A percentile compares a stretch with the other conserved stretches of the same genome.
Conservation (phyloP, 2,113 vertebrate genomes). For the Leptobrachium leishanense region DNA sequence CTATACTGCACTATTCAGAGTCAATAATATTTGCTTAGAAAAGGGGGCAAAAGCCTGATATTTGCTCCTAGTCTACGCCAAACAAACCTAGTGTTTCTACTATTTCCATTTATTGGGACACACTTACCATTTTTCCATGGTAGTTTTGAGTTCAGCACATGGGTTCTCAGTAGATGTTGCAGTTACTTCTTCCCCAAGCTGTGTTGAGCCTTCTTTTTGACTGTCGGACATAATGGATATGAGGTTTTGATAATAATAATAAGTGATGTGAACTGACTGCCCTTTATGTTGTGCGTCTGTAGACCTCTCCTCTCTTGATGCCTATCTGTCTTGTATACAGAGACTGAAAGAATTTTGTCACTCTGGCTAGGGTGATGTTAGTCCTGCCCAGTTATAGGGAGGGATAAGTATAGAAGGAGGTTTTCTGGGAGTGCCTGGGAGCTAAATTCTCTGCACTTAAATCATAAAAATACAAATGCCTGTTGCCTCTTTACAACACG, state of each 20-base stretch:
- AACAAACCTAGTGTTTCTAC: not conserved
- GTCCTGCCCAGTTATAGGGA: constrained; percentile 31
- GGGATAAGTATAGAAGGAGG: constrained; percentile 16
- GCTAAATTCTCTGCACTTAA: not conserved
- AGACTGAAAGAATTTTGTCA: constrained; percentile 37
- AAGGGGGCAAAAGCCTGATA: too few species aligned
- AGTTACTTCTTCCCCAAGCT: not conserved
- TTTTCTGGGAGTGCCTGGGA: not conserved
- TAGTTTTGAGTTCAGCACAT: constrained; percentile 39
- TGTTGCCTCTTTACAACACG: not conserved
- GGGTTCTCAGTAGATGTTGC: not conserved
- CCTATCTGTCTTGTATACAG: constrained; percentile 20
- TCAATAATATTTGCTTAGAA: too few species aligned
- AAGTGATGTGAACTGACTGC: not conserved
- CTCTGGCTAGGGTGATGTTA: constrained; percentile 15
- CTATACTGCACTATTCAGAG: too few species aligned
- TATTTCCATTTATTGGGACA: not conserved
- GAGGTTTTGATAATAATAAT: not conserved
- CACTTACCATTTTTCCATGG: constrained; percentile 51
- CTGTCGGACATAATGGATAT: constrained; percentile 41
- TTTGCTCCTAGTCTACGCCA: too few species aligned
- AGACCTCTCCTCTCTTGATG: not conserved
- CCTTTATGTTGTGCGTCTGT: not conserved
- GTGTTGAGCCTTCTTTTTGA: constrained; percentile 8
- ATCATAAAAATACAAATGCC: constrained; percentile 7